A percentile compares a stretch with the other conserved stretches of the same genome.
Evolutionary conservation across 2,113 vertebrate species (phyloP).

Genomic region (Carettochelys insculpta): DNA sequence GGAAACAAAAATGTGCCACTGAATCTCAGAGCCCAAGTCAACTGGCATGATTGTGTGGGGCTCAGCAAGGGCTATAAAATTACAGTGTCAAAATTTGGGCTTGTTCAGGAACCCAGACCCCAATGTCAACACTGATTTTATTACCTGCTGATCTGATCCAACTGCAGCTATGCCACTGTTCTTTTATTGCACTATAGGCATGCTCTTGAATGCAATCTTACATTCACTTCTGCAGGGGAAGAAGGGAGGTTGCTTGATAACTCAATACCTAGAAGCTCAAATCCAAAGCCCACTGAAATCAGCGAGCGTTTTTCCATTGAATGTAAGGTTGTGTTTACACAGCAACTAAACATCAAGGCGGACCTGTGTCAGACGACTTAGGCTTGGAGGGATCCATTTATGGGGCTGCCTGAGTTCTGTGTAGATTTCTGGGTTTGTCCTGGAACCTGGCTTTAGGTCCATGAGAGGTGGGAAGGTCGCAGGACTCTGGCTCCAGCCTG

Average conservation of each 20-base stretch:
- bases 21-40: background rate
- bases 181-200: background rate
- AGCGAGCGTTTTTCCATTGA: background rate
- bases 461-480: background rate
- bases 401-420: background rate
- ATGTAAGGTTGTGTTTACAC: background rate
- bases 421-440: background rate
- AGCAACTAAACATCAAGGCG: background rate
- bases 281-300: background rate
- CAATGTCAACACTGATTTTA: background rate
- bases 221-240: background rate
- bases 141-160: background rate
- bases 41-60: background rate
- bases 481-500: background rate
- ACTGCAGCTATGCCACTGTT: background rate
- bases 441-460: background rate
- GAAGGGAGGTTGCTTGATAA: background rate
- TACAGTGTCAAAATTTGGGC: background rate
- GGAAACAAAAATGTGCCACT: too few relatives aligned
- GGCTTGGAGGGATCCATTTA: background rate
- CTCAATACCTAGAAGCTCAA: background rate
- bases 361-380: too few relatives aligned
- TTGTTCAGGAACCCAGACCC: background rate
- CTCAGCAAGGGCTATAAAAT: background rate
- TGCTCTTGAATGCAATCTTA: background rate